Conservation (phyloP, 2,113 vertebrate genomes). For the Morphnarchus princeps region DNA sequence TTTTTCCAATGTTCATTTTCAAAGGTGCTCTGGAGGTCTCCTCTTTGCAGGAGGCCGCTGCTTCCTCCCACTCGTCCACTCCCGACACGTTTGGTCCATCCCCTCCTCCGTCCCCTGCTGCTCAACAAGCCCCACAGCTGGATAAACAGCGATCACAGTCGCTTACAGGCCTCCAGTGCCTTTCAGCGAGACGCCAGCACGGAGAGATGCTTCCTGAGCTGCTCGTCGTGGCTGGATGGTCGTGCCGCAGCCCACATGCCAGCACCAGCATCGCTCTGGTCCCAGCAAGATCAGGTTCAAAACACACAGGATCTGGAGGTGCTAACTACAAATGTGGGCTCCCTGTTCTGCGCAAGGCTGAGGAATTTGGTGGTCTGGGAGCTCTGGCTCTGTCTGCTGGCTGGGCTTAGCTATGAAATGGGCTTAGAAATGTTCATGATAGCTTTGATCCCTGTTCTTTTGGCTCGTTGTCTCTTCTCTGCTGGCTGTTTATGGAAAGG, state of each 20-base stretch:
- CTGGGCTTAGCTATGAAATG: not conserved
- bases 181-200: not conserved
- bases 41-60: conserved; percentile 13
- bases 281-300: not conserved
- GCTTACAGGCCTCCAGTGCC: not conserved
- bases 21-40: conserved; percentile 44
- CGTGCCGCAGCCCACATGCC: not conserved
- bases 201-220: conserved; percentile 17
- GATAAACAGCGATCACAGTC: not conserved
- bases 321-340: not conserved
- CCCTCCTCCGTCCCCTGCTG: not conserved
- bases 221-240: accelerated
- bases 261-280: not conserved
- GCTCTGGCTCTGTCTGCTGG: not conserved
- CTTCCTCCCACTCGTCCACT: conserved; percentile 46
- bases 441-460: not conserved
- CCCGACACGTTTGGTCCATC: not conserved
- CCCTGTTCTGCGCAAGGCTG: not conserved
- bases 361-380: not conserved
- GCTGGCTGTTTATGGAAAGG: not conserved
- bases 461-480: not conserved
- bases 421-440: not conserved
- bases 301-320: not conserved
- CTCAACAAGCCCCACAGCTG: not conserved
- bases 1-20: conserved; percentile 41